Evolutionary conservation across 2,888 invertebrate species (phyloP), one percentile per base, ranked within the genome.

Genomic region (Agriopis leucophaearia): DNA sequence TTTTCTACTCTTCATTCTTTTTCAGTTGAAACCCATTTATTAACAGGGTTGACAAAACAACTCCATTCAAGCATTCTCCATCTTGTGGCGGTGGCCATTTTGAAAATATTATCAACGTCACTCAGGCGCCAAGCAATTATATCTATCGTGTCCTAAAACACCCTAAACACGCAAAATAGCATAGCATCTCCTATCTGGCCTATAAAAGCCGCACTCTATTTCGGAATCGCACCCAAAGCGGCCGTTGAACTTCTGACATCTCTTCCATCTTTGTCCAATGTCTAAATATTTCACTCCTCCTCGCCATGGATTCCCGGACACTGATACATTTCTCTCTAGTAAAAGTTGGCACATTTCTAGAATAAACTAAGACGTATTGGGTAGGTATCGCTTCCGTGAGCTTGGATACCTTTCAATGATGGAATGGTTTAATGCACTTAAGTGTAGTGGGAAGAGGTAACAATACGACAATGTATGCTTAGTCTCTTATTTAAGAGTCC

Each of bases 201-300:
- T n/a, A 18, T 8, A 15, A 55, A 9, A 13, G 27, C 8, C 35
- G 18, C 36, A 27, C n/a, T 62, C 66, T 64, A 68, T 72, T 72
- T 64, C 52, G 8, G 72, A 72, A 76, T 71, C 58, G 61, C 68
- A 57, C 60, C 66, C 66, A 70, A 71, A 72, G 58, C 70, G 62
- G 70, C 59, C 61, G 66, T 68, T 72, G 66, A 76, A 78, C 73
- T 78, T 75, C 67, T 70, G 76, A 78, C 74, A 67, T 71, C 71
- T 67, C 69, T 70, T 79, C 74, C 74, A 75, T 79, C 79, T 78
- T 73, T 71, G 66, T 69, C 70, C 73, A 76, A 74, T 70, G 74
- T 74, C 70, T 75, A 72, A 77, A 80, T 79, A 79, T 77, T 79
- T 78, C 75, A 78, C 73, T 63, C 66, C 65, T 57, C 57, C 61